These are phyloP conservation scores for Anguilla rostrata DNA, from an alignment of 2,113 vertebrate species.

Conservation along the genomic window DNA sequence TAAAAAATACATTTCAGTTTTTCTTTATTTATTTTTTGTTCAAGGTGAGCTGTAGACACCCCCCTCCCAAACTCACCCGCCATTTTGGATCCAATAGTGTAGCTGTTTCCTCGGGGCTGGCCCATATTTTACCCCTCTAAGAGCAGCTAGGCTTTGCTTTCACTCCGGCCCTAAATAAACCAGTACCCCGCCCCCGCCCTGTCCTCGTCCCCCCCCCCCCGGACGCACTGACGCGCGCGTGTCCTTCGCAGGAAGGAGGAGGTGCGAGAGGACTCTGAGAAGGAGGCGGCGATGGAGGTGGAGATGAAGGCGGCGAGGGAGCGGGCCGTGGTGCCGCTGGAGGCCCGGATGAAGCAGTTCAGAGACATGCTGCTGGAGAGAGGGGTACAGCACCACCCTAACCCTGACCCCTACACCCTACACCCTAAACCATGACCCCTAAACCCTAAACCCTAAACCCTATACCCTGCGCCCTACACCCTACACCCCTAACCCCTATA, in stretches of 20 bases:
- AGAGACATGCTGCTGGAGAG: conserved; percentile 98
- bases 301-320: conserved; percentile 96
- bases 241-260: conserved; percentile 85
- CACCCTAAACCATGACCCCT: too few relatives aligned
- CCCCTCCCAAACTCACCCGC: neutral
- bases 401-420: too few relatives aligned
- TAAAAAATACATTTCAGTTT: neutral
- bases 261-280: conserved; percentile 89
- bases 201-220: neutral
- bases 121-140: neutral
- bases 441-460: too few relatives aligned
- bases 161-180: neutral
- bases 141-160: neutral
- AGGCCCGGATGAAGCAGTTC: conserved; percentile 96
- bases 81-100: too few relatives aligned
- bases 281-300: conserved; percentile 96
- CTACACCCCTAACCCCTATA: too few relatives aligned
- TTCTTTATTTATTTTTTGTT: neutral
- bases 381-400: conserved; percentile 79
- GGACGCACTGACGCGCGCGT: neutral
- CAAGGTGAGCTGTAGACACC: neutral
- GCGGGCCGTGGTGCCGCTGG: conserved; percentile 92
- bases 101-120: neutral
- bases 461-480: too few relatives aligned
- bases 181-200: neutral